These are phyloP conservation scores for Xiphophorus hellerii DNA, from an alignment of 2,113 vertebrate genomes.

Conservation along the genomic window DNA sequence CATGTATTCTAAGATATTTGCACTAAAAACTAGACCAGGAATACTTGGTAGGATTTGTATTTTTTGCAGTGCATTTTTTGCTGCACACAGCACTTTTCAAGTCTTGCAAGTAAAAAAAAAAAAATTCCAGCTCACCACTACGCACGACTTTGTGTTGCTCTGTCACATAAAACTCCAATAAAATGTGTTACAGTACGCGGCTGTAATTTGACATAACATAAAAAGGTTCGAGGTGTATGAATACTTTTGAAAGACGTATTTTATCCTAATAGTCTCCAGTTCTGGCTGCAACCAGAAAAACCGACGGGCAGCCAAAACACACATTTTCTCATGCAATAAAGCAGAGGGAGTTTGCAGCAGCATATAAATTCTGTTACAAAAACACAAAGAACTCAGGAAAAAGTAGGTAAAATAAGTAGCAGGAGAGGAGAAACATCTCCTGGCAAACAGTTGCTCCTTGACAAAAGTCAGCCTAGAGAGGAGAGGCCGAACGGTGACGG, in stretches of 20 bases:
- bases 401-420: neutral
- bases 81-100: neutral
- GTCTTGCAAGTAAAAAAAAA: no score
- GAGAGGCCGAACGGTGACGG: slow-evolving; percentile 48
- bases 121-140: no score
- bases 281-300: slow-evolving; percentile 44
- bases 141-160: neutral
- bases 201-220: neutral
- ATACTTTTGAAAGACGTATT: slow-evolving; percentile 16
- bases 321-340: slow-evolving; percentile 39
- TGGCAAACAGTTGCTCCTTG: slow-evolving; percentile 45
- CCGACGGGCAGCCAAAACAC: slow-evolving; percentile 36
- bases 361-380: slow-evolving; percentile 39
- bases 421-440: slow-evolving; percentile 16
- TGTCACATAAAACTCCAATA: neutral
- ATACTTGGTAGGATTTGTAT: neutral
- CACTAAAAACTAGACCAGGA: no score
- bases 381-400: slow-evolving; percentile 32
- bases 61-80: neutral
- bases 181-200: neutral
- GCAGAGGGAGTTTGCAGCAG: slow-evolving; percentile 37
- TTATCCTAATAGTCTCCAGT: slow-evolving; percentile 39
- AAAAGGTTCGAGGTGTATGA: neutral
- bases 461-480: slow-evolving; percentile 49
- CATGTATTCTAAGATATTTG: no score